These are phyloP conservation scores for Limanda limanda DNA, from an alignment of 2,113 vertebrate species.

Conservation along the genomic window DNA sequence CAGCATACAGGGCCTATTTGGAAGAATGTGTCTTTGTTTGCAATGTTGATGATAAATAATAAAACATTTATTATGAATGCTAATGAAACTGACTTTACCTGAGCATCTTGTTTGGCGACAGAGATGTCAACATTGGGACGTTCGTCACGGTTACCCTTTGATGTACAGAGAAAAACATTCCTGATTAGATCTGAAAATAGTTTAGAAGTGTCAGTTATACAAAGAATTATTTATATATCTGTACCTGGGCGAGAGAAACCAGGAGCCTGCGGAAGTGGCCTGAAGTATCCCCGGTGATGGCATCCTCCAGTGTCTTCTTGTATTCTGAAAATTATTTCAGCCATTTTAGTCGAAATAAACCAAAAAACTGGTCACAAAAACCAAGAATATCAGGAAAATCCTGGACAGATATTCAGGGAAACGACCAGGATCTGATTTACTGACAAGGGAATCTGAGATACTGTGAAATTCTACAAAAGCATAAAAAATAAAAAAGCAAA, in stretches of 20 bases:
- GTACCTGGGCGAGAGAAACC: constrained; percentile 94
- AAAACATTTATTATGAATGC: not conserved
- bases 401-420: not conserved
- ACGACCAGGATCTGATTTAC: not conserved
- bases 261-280: constrained; percentile 96
- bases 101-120: constrained; percentile 93
- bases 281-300: constrained; percentile 93
- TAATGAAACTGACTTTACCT: constrained; percentile 81
- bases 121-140: constrained; percentile 89
- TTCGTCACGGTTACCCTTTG: constrained; percentile 93
- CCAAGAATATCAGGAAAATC: too few relatives aligned
- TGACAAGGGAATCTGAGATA: not conserved
- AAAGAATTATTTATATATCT: not conserved
- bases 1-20: constrained; percentile 88
- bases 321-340: constrained; percentile 80
- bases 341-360: not conserved
- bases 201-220: not conserved
- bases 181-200: not conserved
- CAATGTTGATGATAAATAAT: not conserved
- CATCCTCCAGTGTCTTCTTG: constrained; percentile 93
- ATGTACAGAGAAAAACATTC: constrained; percentile 2
- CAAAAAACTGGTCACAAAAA: too few relatives aligned
- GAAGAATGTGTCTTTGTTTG: not conserved
- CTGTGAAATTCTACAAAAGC: not conserved
- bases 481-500: not conserved